Evolutionary conservation across 2,888 invertebrate genomes (phyloP).

Genomic region (Mylabris sibirica): DNA sequence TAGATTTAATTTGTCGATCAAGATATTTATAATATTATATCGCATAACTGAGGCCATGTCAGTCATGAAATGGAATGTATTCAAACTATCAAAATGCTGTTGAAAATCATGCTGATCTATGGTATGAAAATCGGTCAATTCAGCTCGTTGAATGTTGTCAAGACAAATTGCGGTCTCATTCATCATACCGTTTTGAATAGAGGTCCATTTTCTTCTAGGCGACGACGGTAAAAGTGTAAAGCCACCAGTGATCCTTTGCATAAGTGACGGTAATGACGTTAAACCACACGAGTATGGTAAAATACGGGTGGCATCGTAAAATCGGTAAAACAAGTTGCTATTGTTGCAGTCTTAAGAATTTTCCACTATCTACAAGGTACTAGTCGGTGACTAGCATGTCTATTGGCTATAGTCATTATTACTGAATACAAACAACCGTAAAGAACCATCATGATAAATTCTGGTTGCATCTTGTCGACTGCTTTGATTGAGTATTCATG

Average conservation of each 20-base stretch:
- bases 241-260: not conserved
- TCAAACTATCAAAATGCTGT: not conserved
- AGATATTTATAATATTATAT: not conserved
- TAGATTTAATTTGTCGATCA: not conserved
- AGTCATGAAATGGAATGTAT: conserved; percentile 1
- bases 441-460: conserved; percentile 40
- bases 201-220: conserved; percentile 12
- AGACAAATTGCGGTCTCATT: conserved; percentile 14
- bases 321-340: not conserved
- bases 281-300: not conserved
- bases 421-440: conserved; percentile 34
- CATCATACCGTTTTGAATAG: conserved; percentile 3
- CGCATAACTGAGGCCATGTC: too few relatives aligned
- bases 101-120: conserved; percentile 2
- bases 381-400: conserved; percentile 41
- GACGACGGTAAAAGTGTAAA: not conserved
- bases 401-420: conserved; percentile 23
- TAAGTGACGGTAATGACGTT: not conserved
- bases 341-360: conserved; percentile 13
- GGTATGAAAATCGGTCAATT: conserved; percentile 6
- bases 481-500: conserved; percentile 37
- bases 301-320: not conserved
- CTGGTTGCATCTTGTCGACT: conserved; percentile 38
- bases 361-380: conserved; percentile 25
- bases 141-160: conserved; percentile 8